These are phyloP conservation scores for Phycodurus eques DNA, from an alignment of 2,113 vertebrate species.

Conservation along the genomic window DNA sequence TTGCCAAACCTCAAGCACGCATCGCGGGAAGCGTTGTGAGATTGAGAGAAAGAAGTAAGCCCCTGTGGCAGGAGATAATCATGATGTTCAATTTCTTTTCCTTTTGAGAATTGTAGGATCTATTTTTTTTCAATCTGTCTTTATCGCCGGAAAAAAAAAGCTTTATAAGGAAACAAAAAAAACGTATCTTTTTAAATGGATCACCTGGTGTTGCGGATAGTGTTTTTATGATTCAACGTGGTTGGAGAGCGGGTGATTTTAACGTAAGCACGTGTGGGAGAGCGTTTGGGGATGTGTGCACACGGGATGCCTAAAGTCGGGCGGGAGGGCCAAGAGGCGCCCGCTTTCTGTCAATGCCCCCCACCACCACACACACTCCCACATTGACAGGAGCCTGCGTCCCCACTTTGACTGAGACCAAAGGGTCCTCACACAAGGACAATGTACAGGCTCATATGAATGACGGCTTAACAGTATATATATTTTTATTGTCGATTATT, in stretches of 20 bases:
- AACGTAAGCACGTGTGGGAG: constrained; percentile 29
- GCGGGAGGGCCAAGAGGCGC: constrained; percentile 53
- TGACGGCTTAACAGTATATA: constrained; percentile 44
- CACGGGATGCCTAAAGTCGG: constrained; percentile 66
- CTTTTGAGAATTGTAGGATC: constrained; percentile 79
- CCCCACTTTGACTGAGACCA: constrained; percentile 58
- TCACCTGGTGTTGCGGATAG: constrained; percentile 66
- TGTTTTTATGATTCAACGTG: constrained; percentile 73
- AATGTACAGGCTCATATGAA: constrained; percentile 44
- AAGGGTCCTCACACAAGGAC: constrained; percentile 58
- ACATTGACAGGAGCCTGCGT: constrained; percentile 49
- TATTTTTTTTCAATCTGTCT: constrained; percentile 79
- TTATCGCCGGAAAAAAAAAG: constrained; percentile 69
- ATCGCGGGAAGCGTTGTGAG: not conserved
- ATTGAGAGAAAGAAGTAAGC: constrained; percentile 47
- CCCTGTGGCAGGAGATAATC: constrained; percentile 70
- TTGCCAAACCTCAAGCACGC: constrained; percentile 59
- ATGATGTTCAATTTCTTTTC: constrained; percentile 76
- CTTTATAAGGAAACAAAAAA: constrained; percentile 74
- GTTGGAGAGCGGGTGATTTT: constrained; percentile 21
- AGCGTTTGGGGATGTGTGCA: constrained; percentile 35
- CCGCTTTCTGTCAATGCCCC: constrained; percentile 55
- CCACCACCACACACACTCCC: not conserved
- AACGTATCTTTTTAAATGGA: constrained; percentile 78
- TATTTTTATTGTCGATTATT: constrained; percentile 19